Evolutionary conservation across 2,113 vertebrate species (phyloP).

Genomic region (Cephalopterus ornatus): DNA sequence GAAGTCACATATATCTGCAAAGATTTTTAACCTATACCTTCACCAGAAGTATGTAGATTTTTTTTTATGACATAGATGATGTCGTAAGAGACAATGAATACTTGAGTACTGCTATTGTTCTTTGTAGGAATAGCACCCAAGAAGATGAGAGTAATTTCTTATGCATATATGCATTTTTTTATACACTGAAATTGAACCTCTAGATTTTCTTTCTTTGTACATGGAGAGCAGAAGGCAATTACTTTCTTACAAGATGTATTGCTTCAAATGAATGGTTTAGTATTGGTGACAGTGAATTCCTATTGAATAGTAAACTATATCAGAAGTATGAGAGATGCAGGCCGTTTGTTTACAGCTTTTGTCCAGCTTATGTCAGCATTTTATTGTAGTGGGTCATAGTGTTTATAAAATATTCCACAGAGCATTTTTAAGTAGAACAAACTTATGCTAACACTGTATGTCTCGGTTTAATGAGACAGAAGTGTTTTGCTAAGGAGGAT

Average conservation of each 20-base stretch:
- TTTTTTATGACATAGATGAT: constrained; percentile 79
- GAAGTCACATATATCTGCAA: constrained; percentile 82
- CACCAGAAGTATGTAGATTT: constrained; percentile 86
- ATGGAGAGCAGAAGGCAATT: not conserved
- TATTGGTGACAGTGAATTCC: not conserved
- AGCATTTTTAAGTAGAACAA: not conserved
- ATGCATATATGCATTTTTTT: not conserved
- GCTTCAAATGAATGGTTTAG: not conserved
- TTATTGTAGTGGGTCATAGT: not conserved
- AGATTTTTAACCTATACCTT: constrained; percentile 85
- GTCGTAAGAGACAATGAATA: constrained; percentile 39
- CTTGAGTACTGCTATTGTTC: not conserved
- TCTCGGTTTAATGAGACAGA: too few species aligned
- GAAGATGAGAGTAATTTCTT: not conserved
- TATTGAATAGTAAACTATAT: not conserved
- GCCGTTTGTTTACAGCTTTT: too few species aligned
- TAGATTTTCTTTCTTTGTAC: not conserved
- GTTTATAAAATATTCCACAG: not conserved
- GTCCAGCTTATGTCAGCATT: not conserved
- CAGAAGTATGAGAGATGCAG: not conserved
- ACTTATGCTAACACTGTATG: not conserved
- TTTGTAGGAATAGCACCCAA: not conserved
- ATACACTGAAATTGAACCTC: not conserved
- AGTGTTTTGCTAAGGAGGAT: too few species aligned
- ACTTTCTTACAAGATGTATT: not conserved